These are phyloP conservation scores for Lamproptera curius DNA, from an alignment of 2,888 invertebrate species.

Conservation along the genomic window DNA sequence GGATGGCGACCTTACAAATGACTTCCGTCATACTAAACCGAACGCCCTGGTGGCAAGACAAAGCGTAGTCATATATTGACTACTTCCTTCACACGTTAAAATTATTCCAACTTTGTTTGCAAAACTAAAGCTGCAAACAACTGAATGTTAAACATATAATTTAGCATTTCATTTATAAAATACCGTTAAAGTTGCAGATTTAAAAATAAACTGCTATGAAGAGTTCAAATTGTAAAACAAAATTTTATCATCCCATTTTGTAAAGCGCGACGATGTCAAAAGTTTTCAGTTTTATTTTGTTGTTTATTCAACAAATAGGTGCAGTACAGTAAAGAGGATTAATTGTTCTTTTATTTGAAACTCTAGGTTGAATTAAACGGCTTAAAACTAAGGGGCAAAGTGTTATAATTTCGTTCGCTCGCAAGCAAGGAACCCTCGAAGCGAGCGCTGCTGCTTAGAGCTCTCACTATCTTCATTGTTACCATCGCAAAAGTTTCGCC, in stretches of 20 bases:
- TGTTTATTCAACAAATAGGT: constrained; percentile 27
- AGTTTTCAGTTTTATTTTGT: constrained; percentile 11
- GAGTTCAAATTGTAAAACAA: no score
- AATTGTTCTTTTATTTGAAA: constrained; percentile 45
- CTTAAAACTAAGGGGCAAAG: constrained; percentile 38
- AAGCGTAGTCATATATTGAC: constrained; percentile 14
- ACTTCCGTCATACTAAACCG: constrained; percentile 22
- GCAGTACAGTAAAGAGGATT: constrained; percentile 37
- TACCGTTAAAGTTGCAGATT: no score
- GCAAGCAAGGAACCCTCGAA: constrained; percentile 40
- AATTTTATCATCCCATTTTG: constrained; percentile 7
- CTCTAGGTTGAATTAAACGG: constrained; percentile 44
- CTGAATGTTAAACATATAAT: no score
- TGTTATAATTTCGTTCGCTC: constrained; percentile 45
- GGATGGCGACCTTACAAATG: constrained; percentile 25
- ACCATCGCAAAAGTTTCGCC: constrained; percentile 47
- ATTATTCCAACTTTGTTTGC: constrained; percentile 7
- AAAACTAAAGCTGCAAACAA: no score
- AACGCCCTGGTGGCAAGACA: constrained; percentile 22
- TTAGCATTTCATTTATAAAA: no score
- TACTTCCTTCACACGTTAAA: constrained; percentile 2
- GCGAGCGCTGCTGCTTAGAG: constrained; percentile 27
- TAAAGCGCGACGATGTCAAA: neutral
- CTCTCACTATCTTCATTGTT: constrained; percentile 55
- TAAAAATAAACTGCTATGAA: no score